Evolutionary conservation across 2,888 invertebrate species (phyloP), one percentile per base, ranked within the genome.

Genomic region (Tachina grossa): DNA sequence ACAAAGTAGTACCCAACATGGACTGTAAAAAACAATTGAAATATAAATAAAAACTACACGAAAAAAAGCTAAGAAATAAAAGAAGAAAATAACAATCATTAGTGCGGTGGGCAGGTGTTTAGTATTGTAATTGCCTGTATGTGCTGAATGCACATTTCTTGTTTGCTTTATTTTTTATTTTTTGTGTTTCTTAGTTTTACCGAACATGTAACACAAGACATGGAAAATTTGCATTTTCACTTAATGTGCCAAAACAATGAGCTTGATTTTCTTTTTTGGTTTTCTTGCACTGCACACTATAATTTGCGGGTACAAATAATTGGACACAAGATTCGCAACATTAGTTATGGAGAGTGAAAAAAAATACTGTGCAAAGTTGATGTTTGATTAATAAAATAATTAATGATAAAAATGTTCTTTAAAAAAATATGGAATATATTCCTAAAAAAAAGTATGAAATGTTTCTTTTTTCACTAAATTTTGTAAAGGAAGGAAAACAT

Each of bases 191-290:
- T 16, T 51, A 39, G 8, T 57, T 61, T 47, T 22, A 5, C 22
- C 66, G 9, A 72, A 68, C 81, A 65, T 80, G 83, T 72, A 77
- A 76, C 45, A 51, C n/a, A 71, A 85, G 71, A 80, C 75, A 83
- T 72, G 85, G 13, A 72, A 69, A 76, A 80, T 85, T 85, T 76
- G 71, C 71, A 72, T 80, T 85, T 85, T 82, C 71, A 39, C 22
- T 68, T 22, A 22, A 75, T 22, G 19, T 45, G 61, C 10, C 53
- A 51, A 22, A n/a, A 66, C 65, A 79, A 78, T 79, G 63, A 14
- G 57, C 57, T 39, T 49, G 43, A 39, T 63, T 72, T 57, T 49
- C n/a, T 41, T 59, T 47, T 39, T 9, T 31, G 2, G 22, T 31
- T 43, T n/a, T 19, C 45, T 63, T 10, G 43, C 9, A 5, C 6